A percentile compares a stretch with the other conserved stretches of the same genome.
Evolutionary conservation across 2,113 vertebrate genomes (phyloP).

Genomic region (Sisor rabdophorus): DNA sequence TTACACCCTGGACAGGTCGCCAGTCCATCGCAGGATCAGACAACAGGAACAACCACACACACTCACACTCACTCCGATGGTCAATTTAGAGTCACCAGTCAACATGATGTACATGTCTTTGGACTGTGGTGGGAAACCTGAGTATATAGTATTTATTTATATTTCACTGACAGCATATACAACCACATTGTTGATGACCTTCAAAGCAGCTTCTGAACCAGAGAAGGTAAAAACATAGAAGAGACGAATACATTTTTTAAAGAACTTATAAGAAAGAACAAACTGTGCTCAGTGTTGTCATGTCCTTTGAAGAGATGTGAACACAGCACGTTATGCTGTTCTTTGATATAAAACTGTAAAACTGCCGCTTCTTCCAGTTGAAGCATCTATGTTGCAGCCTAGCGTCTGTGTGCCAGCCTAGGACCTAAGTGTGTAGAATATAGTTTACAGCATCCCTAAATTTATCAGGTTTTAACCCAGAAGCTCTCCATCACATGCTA

Average conservation of each 20-base stretch:
- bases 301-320: not conserved
- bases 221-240: too few species aligned
- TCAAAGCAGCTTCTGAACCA: too few species aligned
- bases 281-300: not conserved
- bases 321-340: not conserved
- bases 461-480: not conserved
- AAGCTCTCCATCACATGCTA: not conserved
- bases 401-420: not conserved
- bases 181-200: too few species aligned
- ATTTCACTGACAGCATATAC: too few species aligned
- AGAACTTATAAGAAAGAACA: not conserved
- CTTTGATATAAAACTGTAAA: not conserved
- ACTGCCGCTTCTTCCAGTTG: not conserved
- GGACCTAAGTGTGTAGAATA: not conserved
- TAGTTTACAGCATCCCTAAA: not conserved
- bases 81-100: too few species aligned
- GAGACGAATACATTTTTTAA: too few species aligned
- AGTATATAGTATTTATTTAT: too few species aligned
- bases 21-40: not conserved
- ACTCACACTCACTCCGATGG: too few species aligned
- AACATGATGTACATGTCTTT: too few species aligned
- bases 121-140: too few species aligned
- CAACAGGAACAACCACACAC: too few species aligned
- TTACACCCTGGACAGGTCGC: not conserved
- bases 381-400: not conserved